Percentiles rank a stretch among this genome's conserved stretches.
phyloP scores from a whole-genome alignment of 2,888 invertebrate species.

The Chouioia cunea region DNA sequence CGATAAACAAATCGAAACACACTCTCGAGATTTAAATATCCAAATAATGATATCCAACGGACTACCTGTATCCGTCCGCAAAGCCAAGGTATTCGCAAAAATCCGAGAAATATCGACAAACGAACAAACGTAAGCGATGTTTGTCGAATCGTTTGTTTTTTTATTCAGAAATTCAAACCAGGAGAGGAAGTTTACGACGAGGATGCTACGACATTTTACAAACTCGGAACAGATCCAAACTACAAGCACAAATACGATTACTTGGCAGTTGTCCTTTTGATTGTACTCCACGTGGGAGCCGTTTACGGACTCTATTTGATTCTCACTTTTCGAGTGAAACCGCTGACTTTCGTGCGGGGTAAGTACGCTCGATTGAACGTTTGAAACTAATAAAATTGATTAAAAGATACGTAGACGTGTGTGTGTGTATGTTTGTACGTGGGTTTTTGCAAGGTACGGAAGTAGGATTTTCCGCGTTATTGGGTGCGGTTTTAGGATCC shows the following conservation, averaged over 20 bases:
- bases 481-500: constrained; percentile 42
- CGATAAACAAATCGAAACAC: too few relatives aligned
- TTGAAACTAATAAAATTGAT: too few relatives aligned
- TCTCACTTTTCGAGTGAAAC: constrained; percentile 2
- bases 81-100: too few relatives aligned
- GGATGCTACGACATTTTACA: background rate
- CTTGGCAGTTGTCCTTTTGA: background rate
- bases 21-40: too few relatives aligned
- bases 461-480: background rate
- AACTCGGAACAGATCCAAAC: constrained; percentile 23
- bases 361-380: background rate
- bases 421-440: too few relatives aligned
- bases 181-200: constrained; percentile 18
- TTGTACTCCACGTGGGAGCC: background rate
- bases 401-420: too few relatives aligned
- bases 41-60: too few relatives aligned
- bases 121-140: background rate
- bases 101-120: too few relatives aligned
- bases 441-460: background rate
- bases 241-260: constrained; percentile 5
- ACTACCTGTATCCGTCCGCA: too few relatives aligned
- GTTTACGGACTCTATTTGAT: constrained; percentile 23
- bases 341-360: constrained; percentile 16
- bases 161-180: background rate
- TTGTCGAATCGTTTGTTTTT: background rate